phyloP scores from a whole-genome alignment of 2,888 invertebrate genomes.

The Agriotes lineatus region DNA sequence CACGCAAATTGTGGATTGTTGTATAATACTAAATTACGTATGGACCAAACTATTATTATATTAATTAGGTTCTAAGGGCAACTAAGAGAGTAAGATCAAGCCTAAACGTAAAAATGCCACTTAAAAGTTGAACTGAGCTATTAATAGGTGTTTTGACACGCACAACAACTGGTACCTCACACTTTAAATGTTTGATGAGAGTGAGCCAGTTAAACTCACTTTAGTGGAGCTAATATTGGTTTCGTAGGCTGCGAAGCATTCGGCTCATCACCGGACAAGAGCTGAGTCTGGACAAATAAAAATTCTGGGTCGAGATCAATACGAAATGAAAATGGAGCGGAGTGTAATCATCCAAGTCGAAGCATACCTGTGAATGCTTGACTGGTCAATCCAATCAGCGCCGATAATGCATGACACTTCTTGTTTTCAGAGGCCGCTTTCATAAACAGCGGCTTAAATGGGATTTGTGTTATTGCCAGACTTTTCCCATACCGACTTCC shows the following conservation, averaged over 20 bases:
- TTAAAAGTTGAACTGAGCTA: no score
- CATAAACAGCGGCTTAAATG: slow-evolving; percentile 37
- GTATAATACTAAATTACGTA: no score
- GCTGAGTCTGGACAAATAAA: neutral
- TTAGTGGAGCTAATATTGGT: no score
- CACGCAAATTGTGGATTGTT: no score
- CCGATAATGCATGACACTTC: slow-evolving; percentile 45
- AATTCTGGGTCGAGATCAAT: neutral
- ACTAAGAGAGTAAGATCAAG: no score
- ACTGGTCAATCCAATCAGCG: slow-evolving; percentile 50
- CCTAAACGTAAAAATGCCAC: no score
- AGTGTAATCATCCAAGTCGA: slow-evolving; percentile 13
- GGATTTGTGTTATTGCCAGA: slow-evolving; percentile 39
- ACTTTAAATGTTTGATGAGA: neutral
- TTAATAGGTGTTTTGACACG: no score
- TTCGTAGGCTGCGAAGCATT: neutral
- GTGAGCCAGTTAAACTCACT: no score
- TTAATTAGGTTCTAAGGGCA: no score
- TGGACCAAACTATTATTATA: no score
- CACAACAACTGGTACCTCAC: neutral
- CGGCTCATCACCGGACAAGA: neutral
- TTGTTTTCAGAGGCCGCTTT: slow-evolving; percentile 45
- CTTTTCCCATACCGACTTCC: slow-evolving; percentile 32
- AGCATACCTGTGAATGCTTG: slow-evolving; percentile 37
- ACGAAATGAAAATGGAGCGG: neutral